These are phyloP conservation scores for Germaria angustata DNA, from an alignment of 2,888 invertebrate species.

Conservation along the genomic window DNA sequence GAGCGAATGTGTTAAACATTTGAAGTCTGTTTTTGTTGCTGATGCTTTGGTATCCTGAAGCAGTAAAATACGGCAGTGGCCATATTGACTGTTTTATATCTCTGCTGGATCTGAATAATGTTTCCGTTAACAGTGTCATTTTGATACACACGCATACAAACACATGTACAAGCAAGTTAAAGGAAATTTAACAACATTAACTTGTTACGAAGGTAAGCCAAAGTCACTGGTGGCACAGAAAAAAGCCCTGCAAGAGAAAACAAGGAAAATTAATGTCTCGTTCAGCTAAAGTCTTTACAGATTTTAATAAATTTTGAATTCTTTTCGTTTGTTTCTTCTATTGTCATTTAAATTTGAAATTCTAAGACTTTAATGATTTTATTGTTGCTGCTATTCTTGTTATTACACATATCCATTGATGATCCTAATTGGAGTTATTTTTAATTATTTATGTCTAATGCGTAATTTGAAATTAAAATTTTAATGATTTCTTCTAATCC, in stretches of 20 bases:
- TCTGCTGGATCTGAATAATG: slow-evolving; percentile 39
- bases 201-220: not conserved
- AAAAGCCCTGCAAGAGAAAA: not conserved
- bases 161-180: slow-evolving; percentile 5
- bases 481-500: no score
- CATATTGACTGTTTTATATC: slow-evolving; percentile 30
- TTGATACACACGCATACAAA: slow-evolving; percentile 2
- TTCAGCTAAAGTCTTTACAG: not conserved
- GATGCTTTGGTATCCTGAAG: slow-evolving; percentile 1
- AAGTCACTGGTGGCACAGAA: not conserved
- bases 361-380: not conserved
- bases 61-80: not conserved
- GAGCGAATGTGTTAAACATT: not conserved
- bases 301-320: not conserved
- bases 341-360: slow-evolving; percentile 2
- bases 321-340: not conserved
- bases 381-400: not conserved
- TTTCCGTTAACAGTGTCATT: slow-evolving; percentile 44
- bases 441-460: slow-evolving; percentile 22
- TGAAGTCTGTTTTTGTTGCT: not conserved
- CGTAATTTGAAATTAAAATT: not conserved
- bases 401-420: not conserved
- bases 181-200: slow-evolving; percentile 15
- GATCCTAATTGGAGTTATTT: not conserved
- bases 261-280: not conserved